Percentiles rank a stretch among this genome's conserved stretches.
These are phyloP conservation scores for Sympetrum striolatum DNA, from an alignment of 2,888 invertebrate species.

Conservation along the genomic window DNA sequence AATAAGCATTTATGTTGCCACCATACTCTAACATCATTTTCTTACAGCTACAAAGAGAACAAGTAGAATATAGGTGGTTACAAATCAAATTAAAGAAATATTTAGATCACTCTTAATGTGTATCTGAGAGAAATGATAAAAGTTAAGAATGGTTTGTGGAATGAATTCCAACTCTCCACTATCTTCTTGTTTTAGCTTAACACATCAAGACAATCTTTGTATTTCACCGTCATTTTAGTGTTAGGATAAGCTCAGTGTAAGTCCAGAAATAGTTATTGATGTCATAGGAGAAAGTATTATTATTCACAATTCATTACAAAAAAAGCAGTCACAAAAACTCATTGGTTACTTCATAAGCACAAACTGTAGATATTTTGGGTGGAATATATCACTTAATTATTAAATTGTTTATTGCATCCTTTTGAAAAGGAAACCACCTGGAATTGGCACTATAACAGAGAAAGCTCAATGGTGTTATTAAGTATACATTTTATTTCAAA, in stretches of 20 bases:
- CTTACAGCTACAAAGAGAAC: slow-evolving; percentile 13
- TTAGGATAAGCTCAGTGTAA: not conserved
- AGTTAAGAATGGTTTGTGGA: not conserved
- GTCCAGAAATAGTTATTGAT: no score
- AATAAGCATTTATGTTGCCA: not conserved
- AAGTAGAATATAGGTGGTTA: not conserved
- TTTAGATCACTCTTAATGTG: not conserved
- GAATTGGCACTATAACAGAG: not conserved
- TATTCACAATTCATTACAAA: not conserved
- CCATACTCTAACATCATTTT: slow-evolving; percentile 22
- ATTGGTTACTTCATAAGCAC: not conserved
- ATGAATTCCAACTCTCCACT: not conserved
- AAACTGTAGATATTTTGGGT: not conserved
- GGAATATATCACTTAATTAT: not conserved
- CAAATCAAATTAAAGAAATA: not conserved
- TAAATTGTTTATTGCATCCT: not conserved
- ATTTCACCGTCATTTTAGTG: not conserved
- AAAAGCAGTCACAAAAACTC: not conserved
- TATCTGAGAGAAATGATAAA: not conserved
- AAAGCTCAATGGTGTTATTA: not conserved
- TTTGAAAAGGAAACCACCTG: not conserved
- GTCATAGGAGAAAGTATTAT: not conserved
- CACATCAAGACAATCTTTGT: not conserved
- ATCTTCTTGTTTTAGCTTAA: not conserved
- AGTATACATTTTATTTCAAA: not conserved